Evolutionary conservation across 2,888 invertebrate species (phyloP), one percentile per base, ranked within the genome.

Genomic region (Amblyteles armatorius): DNA sequence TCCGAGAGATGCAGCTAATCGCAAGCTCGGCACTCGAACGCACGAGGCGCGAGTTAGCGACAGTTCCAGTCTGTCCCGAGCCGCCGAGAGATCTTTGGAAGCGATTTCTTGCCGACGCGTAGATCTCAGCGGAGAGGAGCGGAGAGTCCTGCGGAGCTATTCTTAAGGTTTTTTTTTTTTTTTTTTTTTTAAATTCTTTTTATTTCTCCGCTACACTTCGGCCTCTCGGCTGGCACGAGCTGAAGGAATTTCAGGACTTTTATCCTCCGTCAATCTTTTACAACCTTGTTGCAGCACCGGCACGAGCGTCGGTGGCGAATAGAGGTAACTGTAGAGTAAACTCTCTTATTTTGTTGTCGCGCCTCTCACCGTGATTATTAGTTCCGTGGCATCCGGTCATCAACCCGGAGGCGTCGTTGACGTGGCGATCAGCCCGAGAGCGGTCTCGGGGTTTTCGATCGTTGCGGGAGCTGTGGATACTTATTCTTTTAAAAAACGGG

Each of bases 281-380:
- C 68, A 73, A 77, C 57, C 50, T 80, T 72, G 76, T 50, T 52
- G 57, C 74, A 57, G 63, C 48, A n/a, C 44, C 72, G 72, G 72
- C 44, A 44, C 72, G 73, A 73, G 73, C 63, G n/a, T 33, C 33
- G 63, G 63, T 16, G 33, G 16, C 16, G 13, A 57, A 60, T 73
- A 77, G 65, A 71, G 77, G 40, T 84, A 84, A 84, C 83, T 67
- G 83, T 84, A 80, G 80, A 79, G 68, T 76, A 84, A 80, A 83
- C 67, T 77, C 80, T 80, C 72, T 84, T 80, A 76, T 55, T 77
- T 80, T 80, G 77, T 84, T 84, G 83, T 84, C 83, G 72, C 77
- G 83, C 83, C 83, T 80, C 80, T 80, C 72, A 80, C 83, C 74
- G 72, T 72, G 80, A 80, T 77, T 71, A 84, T 84, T 84, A 84